These are phyloP conservation scores for Drosophila ambigua DNA, from an alignment of 1,140 invertebrate genomes.

Conservation along the genomic window DNA sequence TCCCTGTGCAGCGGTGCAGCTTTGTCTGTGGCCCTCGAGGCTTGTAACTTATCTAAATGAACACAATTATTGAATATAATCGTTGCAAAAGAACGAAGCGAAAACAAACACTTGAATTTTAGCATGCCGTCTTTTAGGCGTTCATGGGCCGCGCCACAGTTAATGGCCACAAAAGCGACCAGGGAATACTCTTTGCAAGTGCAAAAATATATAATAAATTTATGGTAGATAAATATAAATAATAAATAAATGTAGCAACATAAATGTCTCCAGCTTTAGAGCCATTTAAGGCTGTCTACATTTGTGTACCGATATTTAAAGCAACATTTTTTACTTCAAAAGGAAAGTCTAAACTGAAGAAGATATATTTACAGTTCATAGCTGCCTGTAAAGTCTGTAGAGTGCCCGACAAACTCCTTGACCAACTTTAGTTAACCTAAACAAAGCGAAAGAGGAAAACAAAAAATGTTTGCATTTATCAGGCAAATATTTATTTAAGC, in stretches of 20 bases:
- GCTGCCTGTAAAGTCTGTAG: neutral
- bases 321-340: too few relatives aligned
- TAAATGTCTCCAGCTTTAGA: too few relatives aligned
- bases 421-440: slow-evolving; percentile 11
- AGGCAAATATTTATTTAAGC: slow-evolving; percentile 53
- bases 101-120: slow-evolving; percentile 70
- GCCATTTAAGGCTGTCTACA: too few relatives aligned
- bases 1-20: slow-evolving; percentile 20
- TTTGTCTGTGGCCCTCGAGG: slow-evolving; percentile 57
- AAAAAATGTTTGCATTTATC: slow-evolving; percentile 37
- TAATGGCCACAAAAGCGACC: neutral
- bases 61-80: slow-evolving; percentile 84
- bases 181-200: neutral
- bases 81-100: slow-evolving; percentile 36
- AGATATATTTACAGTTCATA: too few relatives aligned
- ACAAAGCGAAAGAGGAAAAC: slow-evolving; percentile 13
- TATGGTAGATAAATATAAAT: too few relatives aligned
- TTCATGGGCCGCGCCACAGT: slow-evolving; percentile 39
- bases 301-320: too few relatives aligned
- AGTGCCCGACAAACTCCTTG: neutral
- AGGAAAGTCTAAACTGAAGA: neutral
- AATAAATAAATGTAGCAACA: too few relatives aligned
- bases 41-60: slow-evolving; percentile 82
- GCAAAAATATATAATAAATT: too few relatives aligned
- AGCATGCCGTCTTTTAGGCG: slow-evolving; percentile 73